Conservation (phyloP, 1,140 invertebrate species). For the Choristoneura fumiferana region DNA sequence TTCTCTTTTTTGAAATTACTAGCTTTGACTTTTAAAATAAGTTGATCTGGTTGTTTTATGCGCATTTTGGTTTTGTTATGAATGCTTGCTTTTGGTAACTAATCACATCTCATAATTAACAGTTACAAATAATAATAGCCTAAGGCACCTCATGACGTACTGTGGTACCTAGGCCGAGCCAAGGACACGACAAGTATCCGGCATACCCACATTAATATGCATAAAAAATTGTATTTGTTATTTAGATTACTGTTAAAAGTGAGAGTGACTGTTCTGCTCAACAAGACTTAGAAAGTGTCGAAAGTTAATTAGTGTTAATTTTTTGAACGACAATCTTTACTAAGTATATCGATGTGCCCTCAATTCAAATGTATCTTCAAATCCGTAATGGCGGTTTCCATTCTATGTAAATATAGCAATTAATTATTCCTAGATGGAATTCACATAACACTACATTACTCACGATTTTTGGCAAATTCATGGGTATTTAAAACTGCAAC, state of each 20-base stretch:
- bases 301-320: conserved; percentile 22
- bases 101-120: too few species aligned
- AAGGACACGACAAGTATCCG: conserved; percentile 31
- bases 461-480: background rate
- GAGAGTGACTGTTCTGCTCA: conserved; percentile 8
- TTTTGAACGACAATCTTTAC: background rate
- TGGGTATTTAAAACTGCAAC: background rate
- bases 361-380: background rate
- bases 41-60: too few species aligned
- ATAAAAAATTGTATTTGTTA: conserved; percentile 26
- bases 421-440: conserved; percentile 1
- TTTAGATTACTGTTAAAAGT: conserved; percentile 21
- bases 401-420: conserved; percentile 6
- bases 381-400: conserved; percentile 12
- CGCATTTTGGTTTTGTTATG: too few species aligned
- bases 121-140: too few species aligned
- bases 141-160: too few species aligned
- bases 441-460: conserved; percentile 5
- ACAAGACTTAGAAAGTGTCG: conserved; percentile 34
- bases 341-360: background rate
- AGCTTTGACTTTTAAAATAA: too few species aligned
- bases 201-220: conserved; percentile 37
- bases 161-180: conserved; percentile 18
- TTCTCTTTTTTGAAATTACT: too few species aligned
- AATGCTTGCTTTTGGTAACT: too few species aligned